Percentiles rank a stretch among this genome's conserved stretches.
phyloP scores from a whole-genome alignment of 35 echinoderm and acorn worm species.

The Apostichopus californicus region DNA sequence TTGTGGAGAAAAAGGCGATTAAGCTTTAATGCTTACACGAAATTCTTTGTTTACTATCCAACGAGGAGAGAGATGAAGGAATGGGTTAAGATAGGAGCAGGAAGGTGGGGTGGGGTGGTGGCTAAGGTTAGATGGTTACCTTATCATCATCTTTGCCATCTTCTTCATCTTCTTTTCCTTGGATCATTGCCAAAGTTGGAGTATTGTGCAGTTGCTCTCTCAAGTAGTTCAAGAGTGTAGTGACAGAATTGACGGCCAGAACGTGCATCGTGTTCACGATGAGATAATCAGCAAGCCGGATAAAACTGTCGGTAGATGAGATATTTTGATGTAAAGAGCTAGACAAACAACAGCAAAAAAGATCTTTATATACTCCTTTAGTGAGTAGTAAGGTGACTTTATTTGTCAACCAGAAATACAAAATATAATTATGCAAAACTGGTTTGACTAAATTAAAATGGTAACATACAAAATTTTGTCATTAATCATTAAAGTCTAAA shows the following conservation, averaged over 20 bases:
- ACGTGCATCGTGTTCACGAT: slow-evolving; percentile 99
- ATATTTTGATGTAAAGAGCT: not conserved
- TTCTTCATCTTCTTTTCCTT: slow-evolving; percentile 80
- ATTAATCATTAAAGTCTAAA: too few relatives aligned
- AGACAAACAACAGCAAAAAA: not conserved
- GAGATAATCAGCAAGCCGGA: slow-evolving; percentile 92
- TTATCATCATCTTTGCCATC: slow-evolving; percentile 70
- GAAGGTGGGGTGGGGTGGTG: too few relatives aligned
- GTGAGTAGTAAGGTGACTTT: too few relatives aligned
- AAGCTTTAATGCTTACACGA: too few relatives aligned
- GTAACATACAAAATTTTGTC: too few relatives aligned
- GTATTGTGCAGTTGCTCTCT: slow-evolving; percentile 92
- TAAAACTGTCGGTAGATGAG: slow-evolving; percentile 67
- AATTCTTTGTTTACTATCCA: too few relatives aligned
- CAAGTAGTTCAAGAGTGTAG: slow-evolving; percentile 90
- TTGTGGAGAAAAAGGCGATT: too few relatives aligned
- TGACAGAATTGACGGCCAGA: slow-evolving; percentile 94
- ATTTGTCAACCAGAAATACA: too few relatives aligned
- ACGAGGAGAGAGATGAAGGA: too few relatives aligned
- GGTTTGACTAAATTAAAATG: too few relatives aligned
- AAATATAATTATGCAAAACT: too few relatives aligned
- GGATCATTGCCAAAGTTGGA: slow-evolving; percentile 83
- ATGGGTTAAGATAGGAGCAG: too few relatives aligned
- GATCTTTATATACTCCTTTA: not conserved
- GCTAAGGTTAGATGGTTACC: not conserved